Evolutionary conservation across 2,797 vertebrate species (phyloP), one percentile per base, ranked within the genome.

Genomic region (Acanthurus lineatus): DNA sequence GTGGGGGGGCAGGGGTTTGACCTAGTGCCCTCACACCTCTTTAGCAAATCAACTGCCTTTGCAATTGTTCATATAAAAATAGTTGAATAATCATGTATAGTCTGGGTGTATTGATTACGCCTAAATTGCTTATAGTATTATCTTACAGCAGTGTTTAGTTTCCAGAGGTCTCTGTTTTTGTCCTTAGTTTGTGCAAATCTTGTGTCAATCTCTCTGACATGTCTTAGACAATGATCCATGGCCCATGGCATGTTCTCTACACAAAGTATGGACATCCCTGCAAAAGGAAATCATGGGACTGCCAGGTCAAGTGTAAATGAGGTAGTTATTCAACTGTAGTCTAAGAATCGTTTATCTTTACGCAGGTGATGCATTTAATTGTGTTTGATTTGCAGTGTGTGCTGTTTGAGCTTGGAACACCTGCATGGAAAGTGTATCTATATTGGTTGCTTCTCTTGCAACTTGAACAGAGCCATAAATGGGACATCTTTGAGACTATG

Each of bases 271-370:
- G 16, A 40, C 54, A 61, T 42, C 44, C 48, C 40, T 35, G 44
- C 49, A 22, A 6, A 9, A 61, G 56, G 52, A 54, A 53, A 47
- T 40, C 60, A 56, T 15, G 4, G 72, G 11, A 16, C 44, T 28
- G 38, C 48, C 5, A 40, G 25, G 56, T 72, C 52, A 72, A 74
- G 66, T 75, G 72, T 67, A 73, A 83, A 78, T 79, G 61, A 83
- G 69, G 19, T 20, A 22, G 51, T 64, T 76, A 70, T 71, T 2
- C 59, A n/a, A n/a, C 58, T 42, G 58, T 44, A 62, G 63, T 81
- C 66, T 57, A 63, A 25, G 58, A 69, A 44, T 49, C 22, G 53
- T 60, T 68, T 62, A 20, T 74, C 16, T 48, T 44, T 11, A 40
- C 9, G 53, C 25, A 54, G 28, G 22, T n/a, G 17, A 56, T 35